Evolutionary conservation across 1,140 invertebrate genomes (phyloP), one percentile per base, ranked within the genome.

Genomic region (Bombyx mandarina): DNA sequence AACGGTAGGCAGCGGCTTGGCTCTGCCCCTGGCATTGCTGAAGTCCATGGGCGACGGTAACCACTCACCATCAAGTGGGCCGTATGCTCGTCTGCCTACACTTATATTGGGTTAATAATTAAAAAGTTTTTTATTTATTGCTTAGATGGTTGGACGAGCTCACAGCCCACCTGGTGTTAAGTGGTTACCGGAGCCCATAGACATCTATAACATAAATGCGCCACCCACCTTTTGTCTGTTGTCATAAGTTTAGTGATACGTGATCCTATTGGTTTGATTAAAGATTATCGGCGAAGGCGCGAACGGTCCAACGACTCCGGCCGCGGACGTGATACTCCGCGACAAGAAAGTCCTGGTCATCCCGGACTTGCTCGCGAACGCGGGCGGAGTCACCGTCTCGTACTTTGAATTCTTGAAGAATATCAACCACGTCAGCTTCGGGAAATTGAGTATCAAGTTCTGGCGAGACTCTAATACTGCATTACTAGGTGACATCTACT

Each of bases 351-450:
- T 95, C 12, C 88, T 98, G 1, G 90, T 97, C 12, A 91, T 98
- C 56, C 96, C 96, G 9, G 96, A 97, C 88, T 90, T 96, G 73
- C 91, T 91, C 76, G 90, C 95, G 54, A 97, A 96, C 82, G 94
- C 93, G 58, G 96, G 96, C 67, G 95, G 95, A 82, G 95, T 97
- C 18, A 95, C 96, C 0, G 95, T 97, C 1, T 97, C 95, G 7
- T 98, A 96, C 82, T 97, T 98, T 81, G 97, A 98, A 76, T 97
- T 94, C 92, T 85, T 98, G 45, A 98, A 98, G 85, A 97, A 98
- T 78, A 86, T 98, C 7, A 97, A 82, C 65, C 79, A 82, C 57
- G 79, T 82, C 22, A 95, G 94, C 61, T 97, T 94, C 80, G 96
- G 96, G 3, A 91, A 95, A 66, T 89, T 98, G 46, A 94, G 93